phyloP scores from a whole-genome alignment of 2,888 invertebrate genomes.

The Troilus luridus region DNA sequence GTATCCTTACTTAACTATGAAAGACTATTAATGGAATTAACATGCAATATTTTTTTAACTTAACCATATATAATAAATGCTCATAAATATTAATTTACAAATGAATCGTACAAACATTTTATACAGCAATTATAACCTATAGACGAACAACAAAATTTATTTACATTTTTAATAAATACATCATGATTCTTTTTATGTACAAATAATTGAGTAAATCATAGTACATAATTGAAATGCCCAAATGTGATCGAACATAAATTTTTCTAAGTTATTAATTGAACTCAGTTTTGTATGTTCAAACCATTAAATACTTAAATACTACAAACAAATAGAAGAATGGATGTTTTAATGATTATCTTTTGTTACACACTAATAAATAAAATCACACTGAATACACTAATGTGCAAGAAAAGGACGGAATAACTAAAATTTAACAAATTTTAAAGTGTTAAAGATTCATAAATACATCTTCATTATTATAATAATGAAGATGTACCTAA shows the following conservation, averaged over 20 bases:
- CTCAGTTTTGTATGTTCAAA: neutral
- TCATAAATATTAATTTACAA: slow-evolving; percentile 15
- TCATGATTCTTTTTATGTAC: slow-evolving; percentile 5
- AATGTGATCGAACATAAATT: neutral
- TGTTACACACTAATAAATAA: slow-evolving; percentile 10
- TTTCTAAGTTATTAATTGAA: neutral
- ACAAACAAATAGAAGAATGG: neutral
- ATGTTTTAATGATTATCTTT: slow-evolving; percentile 20
- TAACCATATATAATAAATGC: slow-evolving; percentile 31
- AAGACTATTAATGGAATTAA: slow-evolving; percentile 28
- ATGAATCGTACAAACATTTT: slow-evolving; percentile 10
- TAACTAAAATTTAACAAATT: slow-evolving; percentile 9
- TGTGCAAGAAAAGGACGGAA: slow-evolving; percentile 23
- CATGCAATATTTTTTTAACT: slow-evolving; percentile 36
- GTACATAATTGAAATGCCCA: neutral
- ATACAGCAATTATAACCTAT: slow-evolving; percentile 32
- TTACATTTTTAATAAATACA: slow-evolving; percentile 42
- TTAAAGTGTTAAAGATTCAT: neutral
- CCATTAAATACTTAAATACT: neutral
- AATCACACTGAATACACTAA: slow-evolving; percentile 14
- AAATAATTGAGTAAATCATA: slow-evolving; percentile 7
- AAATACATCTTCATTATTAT: too few species aligned
- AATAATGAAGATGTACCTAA: too few species aligned
- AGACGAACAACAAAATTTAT: slow-evolving; percentile 24
- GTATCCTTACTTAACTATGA: slow-evolving; percentile 42